Base-by-base conservation (phyloP, 2,113 vertebrate genomes). In the Otolemur garnettii region DNA sequence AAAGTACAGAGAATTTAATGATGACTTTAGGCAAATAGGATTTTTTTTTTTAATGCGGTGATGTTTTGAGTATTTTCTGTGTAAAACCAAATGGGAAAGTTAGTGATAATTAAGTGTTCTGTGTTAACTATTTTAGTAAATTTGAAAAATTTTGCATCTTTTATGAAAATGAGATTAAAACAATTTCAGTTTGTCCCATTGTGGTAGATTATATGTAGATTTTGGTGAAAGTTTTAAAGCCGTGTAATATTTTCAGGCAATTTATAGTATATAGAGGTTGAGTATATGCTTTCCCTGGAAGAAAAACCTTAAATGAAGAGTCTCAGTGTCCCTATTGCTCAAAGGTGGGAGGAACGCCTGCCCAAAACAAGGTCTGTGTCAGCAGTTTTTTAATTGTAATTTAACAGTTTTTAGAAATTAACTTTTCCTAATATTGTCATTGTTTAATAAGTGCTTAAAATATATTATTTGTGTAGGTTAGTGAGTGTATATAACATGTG, bases 371-470 rank as follows among this genome's bases (percentile, higher is more conserved):
- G 74, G 38, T 57, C 71, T 91, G 17, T 22, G 28, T 45, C 26
- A 50, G n/a, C 26, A 92, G 3, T 62, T 93, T 81, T 74, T 68
- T 60, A 79, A 79, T 66, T 95, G 38, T 69, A 77, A 18, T 84
- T 75, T 79, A 81, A 9, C 86, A 86, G 30, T 69, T 74, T 35
- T 9, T 93, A 80, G n/a, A 82, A 59, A 57, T 68, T 60, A 22
- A 90, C 33, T 79, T 79, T 83, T 83, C 45, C 13, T 35, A 8
- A 75, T 86, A 87, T 30, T 90, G 38, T 28, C 30, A 78, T 83
- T 94, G 53, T 74, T 95, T 91, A 81, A 42, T 88, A 80, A 45
- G 35, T 33, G 69, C 75, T 94, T 79, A 38, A 80, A 94, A 59
- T 83, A 55, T 21, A 22, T 83, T 77, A 69, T 53, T 71, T 62